Evolutionary conservation across 2,888 invertebrate species (phyloP).

Genomic region (Lutraria lutraria): DNA sequence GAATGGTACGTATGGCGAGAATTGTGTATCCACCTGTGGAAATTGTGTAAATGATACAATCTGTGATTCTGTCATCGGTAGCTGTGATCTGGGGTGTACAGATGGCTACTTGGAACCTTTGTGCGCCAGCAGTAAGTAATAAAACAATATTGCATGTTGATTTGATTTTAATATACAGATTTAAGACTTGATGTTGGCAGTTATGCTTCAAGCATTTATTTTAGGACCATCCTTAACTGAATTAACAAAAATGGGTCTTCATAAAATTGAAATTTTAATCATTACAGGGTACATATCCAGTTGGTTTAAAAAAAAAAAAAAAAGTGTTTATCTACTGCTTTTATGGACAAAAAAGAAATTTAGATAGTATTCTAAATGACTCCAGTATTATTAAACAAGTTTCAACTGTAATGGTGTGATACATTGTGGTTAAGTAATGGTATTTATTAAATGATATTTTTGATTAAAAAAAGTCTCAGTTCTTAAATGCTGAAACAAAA

Average conservation of each 20-base stretch:
- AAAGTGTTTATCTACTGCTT: neutral
- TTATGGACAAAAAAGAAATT: neutral
- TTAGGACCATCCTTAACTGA: neutral
- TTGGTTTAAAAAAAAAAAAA: no score
- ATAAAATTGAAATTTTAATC: no score
- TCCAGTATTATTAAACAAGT: neutral
- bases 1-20: conserved; percentile 70
- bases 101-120: conserved; percentile 43
- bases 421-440: no score
- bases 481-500: no score
- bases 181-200: neutral
- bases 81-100: conserved; percentile 44
- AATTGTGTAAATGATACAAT: conserved; percentile 66
- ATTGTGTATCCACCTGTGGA: conserved; percentile 76
- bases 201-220: neutral
- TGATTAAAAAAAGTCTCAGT: no score
- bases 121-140: conserved; percentile 49
- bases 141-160: neutral
- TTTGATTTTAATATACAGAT: neutral
- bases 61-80: conserved; percentile 60
- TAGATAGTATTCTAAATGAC: neutral
- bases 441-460: no score
- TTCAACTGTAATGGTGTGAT: no score
- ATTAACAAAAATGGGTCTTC: no score
- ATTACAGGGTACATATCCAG: no score